Conservation (phyloP, 2,797 vertebrate genomes). For the Protonibea diacanthus region DNA sequence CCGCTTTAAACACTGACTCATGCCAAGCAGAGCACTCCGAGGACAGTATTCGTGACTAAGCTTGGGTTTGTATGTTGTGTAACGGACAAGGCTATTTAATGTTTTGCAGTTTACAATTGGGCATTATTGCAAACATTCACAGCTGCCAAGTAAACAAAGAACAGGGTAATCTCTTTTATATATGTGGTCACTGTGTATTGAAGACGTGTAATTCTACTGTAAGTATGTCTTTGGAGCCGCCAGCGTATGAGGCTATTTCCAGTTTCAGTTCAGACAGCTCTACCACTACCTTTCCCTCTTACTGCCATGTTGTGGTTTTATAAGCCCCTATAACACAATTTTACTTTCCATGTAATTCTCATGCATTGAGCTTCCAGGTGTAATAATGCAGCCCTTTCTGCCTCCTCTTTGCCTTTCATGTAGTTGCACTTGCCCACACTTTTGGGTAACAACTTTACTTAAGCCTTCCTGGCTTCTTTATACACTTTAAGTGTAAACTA, state of each 20-base stretch:
- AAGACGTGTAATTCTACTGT: slow-evolving; percentile 34
- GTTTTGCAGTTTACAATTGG: slow-evolving; percentile 8
- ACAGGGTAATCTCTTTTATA: slow-evolving; percentile 24
- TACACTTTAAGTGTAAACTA: not conserved
- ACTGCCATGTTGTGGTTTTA: slow-evolving; percentile 19
- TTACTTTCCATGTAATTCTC: not conserved
- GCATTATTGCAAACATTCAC: slow-evolving; percentile 15
- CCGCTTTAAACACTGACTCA: not conserved
- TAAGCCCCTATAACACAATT: slow-evolving; percentile 9
- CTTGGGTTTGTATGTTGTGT: not conserved
- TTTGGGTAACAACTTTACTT: not conserved
- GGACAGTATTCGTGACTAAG: not conserved
- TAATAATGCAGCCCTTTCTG: slow-evolving; percentile 21
- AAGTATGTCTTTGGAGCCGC: slow-evolving; percentile 4
- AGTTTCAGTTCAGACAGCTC: slow-evolving; percentile 45
- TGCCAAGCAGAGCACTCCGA: not conserved
- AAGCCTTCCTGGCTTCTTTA: not conserved
- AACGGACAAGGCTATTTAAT: slow-evolving; percentile 32
- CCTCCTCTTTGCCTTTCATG: not conserved
- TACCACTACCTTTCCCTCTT: slow-evolving; percentile 15
- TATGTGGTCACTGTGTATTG: slow-evolving; percentile 34
- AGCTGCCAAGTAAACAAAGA: slow-evolving; percentile 22
- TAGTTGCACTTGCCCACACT: not conserved
- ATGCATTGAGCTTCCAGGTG: slow-evolving; percentile 20
- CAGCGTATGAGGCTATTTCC: slow-evolving; percentile 13